phyloP scores from a whole-genome alignment of 1,140 invertebrate species.

The Aradophagus sp. region DNA sequence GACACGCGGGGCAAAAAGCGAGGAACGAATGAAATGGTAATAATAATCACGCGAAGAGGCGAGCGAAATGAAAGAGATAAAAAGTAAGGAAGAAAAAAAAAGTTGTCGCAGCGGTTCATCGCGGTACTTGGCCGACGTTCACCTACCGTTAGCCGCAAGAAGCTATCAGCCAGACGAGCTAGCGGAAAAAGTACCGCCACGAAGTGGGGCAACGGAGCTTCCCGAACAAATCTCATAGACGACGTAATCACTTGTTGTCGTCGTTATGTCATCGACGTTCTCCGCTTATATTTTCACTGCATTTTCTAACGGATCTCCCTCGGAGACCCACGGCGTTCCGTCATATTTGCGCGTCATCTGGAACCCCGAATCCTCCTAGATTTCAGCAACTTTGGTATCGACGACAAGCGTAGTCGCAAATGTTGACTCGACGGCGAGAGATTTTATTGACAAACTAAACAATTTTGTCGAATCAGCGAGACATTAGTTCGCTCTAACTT shows the following conservation, averaged over 20 bases:
- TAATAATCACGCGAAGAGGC: background rate
- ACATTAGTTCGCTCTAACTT: no score
- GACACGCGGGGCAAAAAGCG: background rate
- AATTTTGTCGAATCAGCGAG: no score
- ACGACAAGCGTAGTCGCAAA: no score
- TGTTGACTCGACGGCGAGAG: no score
- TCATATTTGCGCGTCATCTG: no score
- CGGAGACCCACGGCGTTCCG: no score
- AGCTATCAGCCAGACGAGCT: constrained; percentile 25
- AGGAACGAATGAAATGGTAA: background rate
- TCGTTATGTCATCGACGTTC: constrained; percentile 40
- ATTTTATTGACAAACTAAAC: no score
- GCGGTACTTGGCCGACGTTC: constrained; percentile 12
- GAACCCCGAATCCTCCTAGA: no score
- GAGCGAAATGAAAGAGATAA: background rate
- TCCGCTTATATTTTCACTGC: no score
- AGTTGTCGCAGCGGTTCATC: constrained; percentile 17
- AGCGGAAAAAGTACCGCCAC: constrained; percentile 38
- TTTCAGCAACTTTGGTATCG: no score
- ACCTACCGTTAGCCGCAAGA: constrained; percentile 33
- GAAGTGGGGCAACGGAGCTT: constrained; percentile 47
- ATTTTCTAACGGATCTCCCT: no score
- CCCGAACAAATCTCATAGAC: constrained; percentile 33
- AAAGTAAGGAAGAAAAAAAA: background rate
- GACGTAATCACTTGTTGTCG: constrained; percentile 34